Evolutionary conservation across 2,797 vertebrate genomes (phyloP).

Genomic region (Platalea minor): DNA sequence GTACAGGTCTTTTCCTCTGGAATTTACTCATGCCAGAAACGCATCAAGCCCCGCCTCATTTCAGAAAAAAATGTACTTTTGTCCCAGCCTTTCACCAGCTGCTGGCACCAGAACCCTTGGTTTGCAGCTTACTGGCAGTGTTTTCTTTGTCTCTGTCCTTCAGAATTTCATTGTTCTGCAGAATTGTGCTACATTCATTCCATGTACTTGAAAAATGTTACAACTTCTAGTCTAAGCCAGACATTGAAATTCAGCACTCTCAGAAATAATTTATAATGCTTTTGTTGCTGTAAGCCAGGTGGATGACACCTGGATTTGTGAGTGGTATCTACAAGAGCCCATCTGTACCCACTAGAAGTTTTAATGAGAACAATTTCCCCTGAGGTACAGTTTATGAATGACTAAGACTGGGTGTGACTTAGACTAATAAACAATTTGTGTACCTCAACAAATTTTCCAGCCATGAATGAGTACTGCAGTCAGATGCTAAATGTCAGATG

Average conservation of each 20-base stretch:
- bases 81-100: background rate
- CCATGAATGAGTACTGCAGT: rapidly evolving
- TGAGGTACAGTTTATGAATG: background rate
- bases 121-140: background rate
- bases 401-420: background rate
- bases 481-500: background rate
- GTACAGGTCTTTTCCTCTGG: background rate
- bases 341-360: background rate
- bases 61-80: background rate
- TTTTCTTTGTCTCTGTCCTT: background rate
- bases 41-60: background rate
- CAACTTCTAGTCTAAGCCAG: background rate
- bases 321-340: background rate
- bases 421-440: background rate
- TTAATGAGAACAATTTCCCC: background rate
- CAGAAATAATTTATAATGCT: background rate
- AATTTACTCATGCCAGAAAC: background rate
- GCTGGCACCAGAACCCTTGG: background rate
- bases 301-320: background rate
- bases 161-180: background rate
- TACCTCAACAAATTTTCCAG: background rate
- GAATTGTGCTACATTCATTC: background rate
- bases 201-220: background rate
- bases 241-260: background rate
- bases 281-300: background rate